Percentiles rank a stretch among this genome's conserved stretches.
phyloP scores from a whole-genome alignment of 2,113 vertebrate species.

The Herpailurus yagouaroundi region DNA sequence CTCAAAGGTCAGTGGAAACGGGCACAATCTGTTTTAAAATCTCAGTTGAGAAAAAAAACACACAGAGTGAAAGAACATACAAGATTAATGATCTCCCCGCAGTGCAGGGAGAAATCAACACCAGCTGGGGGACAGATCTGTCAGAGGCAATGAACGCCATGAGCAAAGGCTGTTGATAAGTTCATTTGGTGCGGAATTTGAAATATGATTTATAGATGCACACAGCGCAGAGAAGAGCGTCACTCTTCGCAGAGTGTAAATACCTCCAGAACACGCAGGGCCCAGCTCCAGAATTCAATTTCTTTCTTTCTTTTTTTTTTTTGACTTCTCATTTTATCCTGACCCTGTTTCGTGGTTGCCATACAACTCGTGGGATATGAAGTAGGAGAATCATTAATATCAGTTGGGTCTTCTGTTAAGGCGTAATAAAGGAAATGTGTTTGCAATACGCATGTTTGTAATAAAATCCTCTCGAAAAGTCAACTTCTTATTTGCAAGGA shows the following conservation, averaged over 20 bases:
- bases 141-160: neutral
- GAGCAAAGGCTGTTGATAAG: conserved; percentile 1
- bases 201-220: neutral
- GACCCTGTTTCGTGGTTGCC: neutral
- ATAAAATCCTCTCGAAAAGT: neutral
- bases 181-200: conserved; percentile 7
- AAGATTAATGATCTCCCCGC: conserved; percentile 49
- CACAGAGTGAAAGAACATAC: neutral
- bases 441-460: neutral
- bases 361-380: neutral
- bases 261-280: neutral
- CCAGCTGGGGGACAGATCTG: conserved; percentile 48
- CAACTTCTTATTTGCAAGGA: neutral
- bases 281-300: neutral
- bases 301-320: too few relatives aligned
- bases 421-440: neutral
- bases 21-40: conserved; percentile 62
- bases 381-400: neutral
- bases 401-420: too few relatives aligned
- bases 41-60: conserved; percentile 30
- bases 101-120: conserved; percentile 16
- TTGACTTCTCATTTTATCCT: neutral
- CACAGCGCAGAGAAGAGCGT: neutral
- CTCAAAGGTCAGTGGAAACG: conserved; percentile 55
- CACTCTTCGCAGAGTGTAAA: neutral